A percentile compares a stretch with the other conserved stretches of the same genome.
These are phyloP conservation scores for Brassicogethes aeneus DNA, from an alignment of 2,888 invertebrate genomes.

Conservation along the genomic window DNA sequence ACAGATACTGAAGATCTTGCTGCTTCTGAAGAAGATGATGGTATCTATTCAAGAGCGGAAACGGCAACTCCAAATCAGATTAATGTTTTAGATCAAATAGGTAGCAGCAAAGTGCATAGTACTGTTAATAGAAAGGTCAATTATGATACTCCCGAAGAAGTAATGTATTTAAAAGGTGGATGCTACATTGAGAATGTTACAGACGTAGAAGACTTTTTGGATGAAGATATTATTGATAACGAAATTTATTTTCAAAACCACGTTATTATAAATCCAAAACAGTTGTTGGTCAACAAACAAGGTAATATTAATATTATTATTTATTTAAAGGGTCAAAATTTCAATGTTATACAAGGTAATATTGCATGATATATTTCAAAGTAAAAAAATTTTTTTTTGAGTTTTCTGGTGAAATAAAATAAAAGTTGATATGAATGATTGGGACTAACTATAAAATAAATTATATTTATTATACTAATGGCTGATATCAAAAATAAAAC, in stretches of 20 bases:
- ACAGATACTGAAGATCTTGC: slow-evolving; percentile 44
- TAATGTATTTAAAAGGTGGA: slow-evolving; percentile 45
- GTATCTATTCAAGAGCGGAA: slow-evolving; percentile 25
- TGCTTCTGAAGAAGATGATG: slow-evolving; percentile 40
- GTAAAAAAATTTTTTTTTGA: too few relatives aligned
- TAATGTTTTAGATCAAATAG: slow-evolving; percentile 39
- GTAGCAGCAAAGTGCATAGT: slow-evolving; percentile 40
- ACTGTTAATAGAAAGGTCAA: slow-evolving; percentile 40
- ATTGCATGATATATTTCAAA: too few relatives aligned
- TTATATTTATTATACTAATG: too few relatives aligned
- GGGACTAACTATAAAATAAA: too few relatives aligned
- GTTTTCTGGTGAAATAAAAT: too few relatives aligned
- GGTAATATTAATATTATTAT: background rate
- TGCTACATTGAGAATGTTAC: slow-evolving; percentile 35
- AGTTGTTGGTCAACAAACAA: background rate
- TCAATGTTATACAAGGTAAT: too few relatives aligned
- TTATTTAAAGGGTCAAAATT: too few relatives aligned
- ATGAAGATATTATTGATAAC: too few relatives aligned
- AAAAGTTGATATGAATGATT: too few relatives aligned
- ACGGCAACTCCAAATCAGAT: slow-evolving; percentile 37
- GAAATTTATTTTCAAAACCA: too few relatives aligned
- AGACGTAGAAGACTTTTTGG: slow-evolving; percentile 45
- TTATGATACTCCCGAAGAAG: slow-evolving; percentile 39
- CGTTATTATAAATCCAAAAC: too few relatives aligned
- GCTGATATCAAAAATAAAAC: too few relatives aligned